These are phyloP conservation scores for Diarsia brunnea DNA, from an alignment of 2,888 invertebrate species.

Conservation along the genomic window DNA sequence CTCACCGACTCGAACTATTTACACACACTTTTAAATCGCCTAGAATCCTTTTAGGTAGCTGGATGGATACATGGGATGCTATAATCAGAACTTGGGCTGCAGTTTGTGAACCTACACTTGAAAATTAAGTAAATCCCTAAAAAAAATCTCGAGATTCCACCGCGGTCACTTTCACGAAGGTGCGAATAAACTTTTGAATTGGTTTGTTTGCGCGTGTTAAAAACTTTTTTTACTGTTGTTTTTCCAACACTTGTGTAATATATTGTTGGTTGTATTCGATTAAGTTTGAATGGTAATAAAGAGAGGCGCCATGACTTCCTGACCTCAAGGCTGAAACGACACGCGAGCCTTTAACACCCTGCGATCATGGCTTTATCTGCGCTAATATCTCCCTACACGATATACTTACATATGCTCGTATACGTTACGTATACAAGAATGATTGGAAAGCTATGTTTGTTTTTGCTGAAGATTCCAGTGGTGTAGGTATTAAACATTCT, in stretches of 20 bases:
- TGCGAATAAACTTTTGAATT: slow-evolving; percentile 41
- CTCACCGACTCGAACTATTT: background rate
- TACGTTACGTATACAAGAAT: slow-evolving; percentile 26
- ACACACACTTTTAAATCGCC: background rate
- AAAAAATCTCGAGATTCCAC: background rate
- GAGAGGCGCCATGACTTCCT: slow-evolving; percentile 70
- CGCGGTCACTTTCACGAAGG: slow-evolving; percentile 19
- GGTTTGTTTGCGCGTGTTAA: slow-evolving; percentile 60
- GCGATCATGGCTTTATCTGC: slow-evolving; percentile 79
- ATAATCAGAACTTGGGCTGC: background rate
- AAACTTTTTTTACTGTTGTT: slow-evolving; percentile 69
- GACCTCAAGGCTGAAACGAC: slow-evolving; percentile 78
- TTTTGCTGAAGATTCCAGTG: slow-evolving; percentile 22
- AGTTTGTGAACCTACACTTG: background rate
- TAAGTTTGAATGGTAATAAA: slow-evolving; percentile 85
- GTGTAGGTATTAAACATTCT: slow-evolving; percentile 2
- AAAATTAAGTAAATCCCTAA: background rate
- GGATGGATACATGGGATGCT: background rate
- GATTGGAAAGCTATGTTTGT: slow-evolving; percentile 49
- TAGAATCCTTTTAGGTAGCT: background rate
- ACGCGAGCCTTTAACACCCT: slow-evolving; percentile 80
- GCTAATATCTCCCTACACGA: slow-evolving; percentile 74
- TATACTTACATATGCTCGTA: slow-evolving; percentile 51
- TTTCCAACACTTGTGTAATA: slow-evolving; percentile 71
- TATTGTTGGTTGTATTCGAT: slow-evolving; percentile 81